These are phyloP conservation scores for Pammene aurita DNA, from an alignment of 2,888 invertebrate genomes.

Conservation along the genomic window DNA sequence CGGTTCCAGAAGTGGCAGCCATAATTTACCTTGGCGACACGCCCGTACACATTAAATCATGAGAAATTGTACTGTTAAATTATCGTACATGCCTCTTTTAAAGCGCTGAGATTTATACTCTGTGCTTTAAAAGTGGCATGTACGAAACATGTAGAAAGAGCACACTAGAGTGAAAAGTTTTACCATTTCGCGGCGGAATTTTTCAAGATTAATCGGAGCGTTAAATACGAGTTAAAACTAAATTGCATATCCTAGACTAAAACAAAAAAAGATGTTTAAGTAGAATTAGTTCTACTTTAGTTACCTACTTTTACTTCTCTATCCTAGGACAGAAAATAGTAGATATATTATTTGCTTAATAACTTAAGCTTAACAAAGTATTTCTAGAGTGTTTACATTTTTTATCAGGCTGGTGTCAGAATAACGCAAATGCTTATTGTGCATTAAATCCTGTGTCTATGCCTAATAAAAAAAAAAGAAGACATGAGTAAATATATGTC, in stretches of 20 bases:
- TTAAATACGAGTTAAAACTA: not conserved
- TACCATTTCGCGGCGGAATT: not conserved
- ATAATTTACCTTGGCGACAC: constrained; percentile 31
- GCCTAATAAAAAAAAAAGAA: too few relatives aligned
- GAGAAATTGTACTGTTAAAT: constrained; percentile 32
- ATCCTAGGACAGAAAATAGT: too few relatives aligned
- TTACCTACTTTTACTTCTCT: too few relatives aligned
- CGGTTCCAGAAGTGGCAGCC: constrained; percentile 7
- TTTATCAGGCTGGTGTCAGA: too few relatives aligned
- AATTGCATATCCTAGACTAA: not conserved
- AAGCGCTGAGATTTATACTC: constrained; percentile 9
- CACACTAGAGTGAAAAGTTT: constrained; percentile 3
- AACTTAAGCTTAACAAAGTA: not conserved
- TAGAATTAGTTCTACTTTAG: too few relatives aligned
- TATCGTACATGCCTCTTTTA: constrained; percentile 22
- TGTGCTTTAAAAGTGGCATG: constrained; percentile 13
- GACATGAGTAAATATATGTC: too few relatives aligned
- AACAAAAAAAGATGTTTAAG: not conserved
- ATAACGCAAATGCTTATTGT: too few relatives aligned
- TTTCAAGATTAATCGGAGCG: not conserved
- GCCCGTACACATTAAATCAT: constrained; percentile 32
- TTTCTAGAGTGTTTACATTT: too few relatives aligned
- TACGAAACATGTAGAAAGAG: not conserved
- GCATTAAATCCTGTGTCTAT: too few relatives aligned
- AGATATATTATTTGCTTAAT: too few relatives aligned